A percentile compares a stretch with the other conserved stretches of the same genome.
Evolutionary conservation across 2,797 vertebrate genomes (phyloP).

Genomic region (Acrossocheilus fasciatus): DNA sequence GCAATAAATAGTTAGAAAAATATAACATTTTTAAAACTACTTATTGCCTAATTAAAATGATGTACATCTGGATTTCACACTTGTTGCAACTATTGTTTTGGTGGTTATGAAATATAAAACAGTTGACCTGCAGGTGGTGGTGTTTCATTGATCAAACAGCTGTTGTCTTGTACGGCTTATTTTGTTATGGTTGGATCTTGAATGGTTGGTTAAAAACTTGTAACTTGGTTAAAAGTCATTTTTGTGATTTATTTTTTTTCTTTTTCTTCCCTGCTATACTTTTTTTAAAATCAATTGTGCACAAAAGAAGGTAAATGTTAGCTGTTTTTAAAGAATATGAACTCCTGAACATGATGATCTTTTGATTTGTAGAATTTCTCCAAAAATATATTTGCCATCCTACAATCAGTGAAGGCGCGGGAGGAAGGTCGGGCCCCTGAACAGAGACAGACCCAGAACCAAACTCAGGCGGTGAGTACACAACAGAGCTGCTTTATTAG

Average conservation of each 20-base stretch:
- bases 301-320: not conserved
- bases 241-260: not conserved
- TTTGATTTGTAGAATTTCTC: conserved; percentile 90
- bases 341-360: conserved; percentile 26
- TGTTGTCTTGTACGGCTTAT: not conserved
- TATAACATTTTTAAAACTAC: too few species aligned
- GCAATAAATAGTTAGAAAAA: not conserved
- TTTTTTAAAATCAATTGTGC: not conserved
- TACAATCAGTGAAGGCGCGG: conserved; percentile 98
- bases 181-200: not conserved
- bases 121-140: not conserved
- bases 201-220: not conserved
- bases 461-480: conserved; percentile 88
- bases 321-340: not conserved
- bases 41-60: too few species aligned
- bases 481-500: not conserved
- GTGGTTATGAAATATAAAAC: not conserved
- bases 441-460: conserved; percentile 92
- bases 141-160: not conserved
- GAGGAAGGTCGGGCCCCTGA: conserved; percentile 97
- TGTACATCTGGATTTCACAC: too few species aligned
- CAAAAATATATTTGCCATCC: conserved; percentile 99
- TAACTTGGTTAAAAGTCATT: not conserved
- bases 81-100: not conserved
- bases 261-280: not conserved